Evolutionary conservation across 2,888 invertebrate genomes (phyloP).

Genomic region (Cantharis rustica): DNA sequence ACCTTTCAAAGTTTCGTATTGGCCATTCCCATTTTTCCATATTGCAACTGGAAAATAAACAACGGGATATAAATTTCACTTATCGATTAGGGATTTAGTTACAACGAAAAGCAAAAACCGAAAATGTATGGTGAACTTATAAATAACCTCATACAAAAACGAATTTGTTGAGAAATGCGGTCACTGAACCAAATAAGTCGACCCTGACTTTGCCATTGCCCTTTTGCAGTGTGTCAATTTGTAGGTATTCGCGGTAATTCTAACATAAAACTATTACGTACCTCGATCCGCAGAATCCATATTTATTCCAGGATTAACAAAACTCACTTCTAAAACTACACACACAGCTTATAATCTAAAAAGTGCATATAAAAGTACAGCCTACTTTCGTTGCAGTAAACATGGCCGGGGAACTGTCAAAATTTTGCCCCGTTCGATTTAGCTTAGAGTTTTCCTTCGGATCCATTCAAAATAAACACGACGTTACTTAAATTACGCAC

Average conservation of each 20-base stretch:
- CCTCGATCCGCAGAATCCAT: conserved; percentile 53
- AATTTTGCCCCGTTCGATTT: conserved; percentile 1
- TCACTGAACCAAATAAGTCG: conserved; percentile 65
- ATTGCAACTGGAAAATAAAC: not conserved
- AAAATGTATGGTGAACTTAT: not conserved
- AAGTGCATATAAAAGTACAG: conserved; percentile 49
- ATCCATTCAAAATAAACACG: not conserved
- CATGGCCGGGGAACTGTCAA: conserved; percentile 47
- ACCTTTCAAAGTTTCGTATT: not conserved
- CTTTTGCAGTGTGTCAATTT: conserved; percentile 55
- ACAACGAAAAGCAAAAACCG: not conserved
- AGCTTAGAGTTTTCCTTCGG: not conserved
- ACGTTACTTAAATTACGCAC: not conserved
- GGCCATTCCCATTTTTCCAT: not conserved
- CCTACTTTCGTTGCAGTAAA: conserved; percentile 54
- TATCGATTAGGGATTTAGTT: not conserved
- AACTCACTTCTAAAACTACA: conserved; percentile 34
- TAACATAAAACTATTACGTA: conserved; percentile 44
- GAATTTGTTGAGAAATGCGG: conserved; percentile 55
- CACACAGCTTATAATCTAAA: conserved; percentile 44
- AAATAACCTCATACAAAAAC: not conserved
- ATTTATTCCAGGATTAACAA: conserved; percentile 31
- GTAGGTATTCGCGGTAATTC: conserved; percentile 33
- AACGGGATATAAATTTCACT: not conserved
- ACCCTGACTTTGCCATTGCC: conserved; percentile 68